Conservation (phyloP, 2,797 vertebrate species). For the Danio choprae region DNA sequence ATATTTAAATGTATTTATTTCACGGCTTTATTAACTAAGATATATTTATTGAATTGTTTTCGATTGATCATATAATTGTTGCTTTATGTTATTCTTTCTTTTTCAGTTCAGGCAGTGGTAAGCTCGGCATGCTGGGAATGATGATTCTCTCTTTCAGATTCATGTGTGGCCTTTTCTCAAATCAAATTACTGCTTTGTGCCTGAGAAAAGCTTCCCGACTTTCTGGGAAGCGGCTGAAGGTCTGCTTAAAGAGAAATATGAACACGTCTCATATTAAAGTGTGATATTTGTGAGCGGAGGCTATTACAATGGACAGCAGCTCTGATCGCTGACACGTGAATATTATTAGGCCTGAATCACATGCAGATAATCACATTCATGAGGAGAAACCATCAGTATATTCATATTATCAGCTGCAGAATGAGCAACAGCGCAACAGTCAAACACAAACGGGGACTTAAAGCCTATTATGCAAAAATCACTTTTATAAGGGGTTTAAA, state of each 20-base stretch:
- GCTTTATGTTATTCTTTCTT: too few relatives aligned
- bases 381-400: slow-evolving; percentile 58
- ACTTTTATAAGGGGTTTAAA: too few relatives aligned
- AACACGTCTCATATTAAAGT: slow-evolving; percentile 54
- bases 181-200: slow-evolving; percentile 53
- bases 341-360: slow-evolving; percentile 48
- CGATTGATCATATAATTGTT: too few relatives aligned
- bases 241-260: slow-evolving; percentile 45
- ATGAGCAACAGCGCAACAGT: slow-evolving; percentile 47
- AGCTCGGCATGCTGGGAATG: slow-evolving; percentile 9
- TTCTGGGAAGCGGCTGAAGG: slow-evolving; percentile 32
- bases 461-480: too few relatives aligned
- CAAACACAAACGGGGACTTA: slow-evolving; percentile 32
- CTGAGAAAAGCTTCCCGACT: slow-evolving; percentile 37
- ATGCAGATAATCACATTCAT: slow-evolving; percentile 60
- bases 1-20: too few relatives aligned
- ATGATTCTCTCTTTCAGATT: slow-evolving; percentile 52
- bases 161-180: slow-evolving; percentile 54
- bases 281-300: slow-evolving; percentile 38
- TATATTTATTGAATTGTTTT: too few relatives aligned
- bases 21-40: too few relatives aligned
- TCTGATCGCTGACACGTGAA: slow-evolving; percentile 42
- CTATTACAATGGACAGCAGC: slow-evolving; percentile 45
- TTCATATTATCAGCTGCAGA: slow-evolving; percentile 54
- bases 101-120: slow-evolving; percentile 10